A percentile compares a stretch with the other conserved stretches of the same genome.
Evolutionary conservation across 2,797 vertebrate species (phyloP).

Genomic region (Ibycter americanus): DNA sequence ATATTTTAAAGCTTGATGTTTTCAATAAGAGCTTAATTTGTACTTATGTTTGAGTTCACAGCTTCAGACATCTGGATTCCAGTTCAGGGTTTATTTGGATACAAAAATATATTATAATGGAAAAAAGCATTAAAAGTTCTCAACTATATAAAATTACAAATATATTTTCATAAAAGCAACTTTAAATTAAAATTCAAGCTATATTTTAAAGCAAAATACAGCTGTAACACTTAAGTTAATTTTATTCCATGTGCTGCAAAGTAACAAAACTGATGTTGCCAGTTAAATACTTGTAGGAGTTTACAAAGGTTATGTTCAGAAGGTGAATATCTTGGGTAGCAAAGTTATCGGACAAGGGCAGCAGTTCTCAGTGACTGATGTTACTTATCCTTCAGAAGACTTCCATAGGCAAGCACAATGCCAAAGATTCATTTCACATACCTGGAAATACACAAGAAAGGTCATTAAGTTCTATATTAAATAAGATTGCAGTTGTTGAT

Average conservation of each 20-base stretch:
- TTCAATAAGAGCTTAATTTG: not conserved
- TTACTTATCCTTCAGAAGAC: not conserved
- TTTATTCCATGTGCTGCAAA: conserved; percentile 24
- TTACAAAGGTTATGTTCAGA: not conserved
- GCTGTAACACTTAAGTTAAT: conserved; percentile 48
- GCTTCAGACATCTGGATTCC: conserved; percentile 33
- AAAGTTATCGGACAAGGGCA: not conserved
- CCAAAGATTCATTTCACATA: conserved; percentile 68
- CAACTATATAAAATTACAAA: conserved; percentile 93
- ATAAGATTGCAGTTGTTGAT: not conserved
- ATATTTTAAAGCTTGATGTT: not conserved
- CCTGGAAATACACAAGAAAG: conserved; percentile 47
- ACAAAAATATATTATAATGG: conserved; percentile 96
- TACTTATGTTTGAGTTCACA: not conserved
- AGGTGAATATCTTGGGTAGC: not conserved
- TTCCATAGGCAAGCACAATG: not conserved
- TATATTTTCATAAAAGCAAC: conserved; percentile 86
- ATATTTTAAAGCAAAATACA: conserved; percentile 75
- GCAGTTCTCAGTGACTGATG: not conserved
- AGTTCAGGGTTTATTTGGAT: conserved; percentile 82
- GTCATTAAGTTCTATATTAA: not conserved
- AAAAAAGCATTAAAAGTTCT: conserved; percentile 79
- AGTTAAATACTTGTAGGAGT: conserved; percentile 24
- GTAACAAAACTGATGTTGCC: not conserved
- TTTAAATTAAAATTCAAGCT: conserved; percentile 89